Evolutionary conservation across 2,888 invertebrate species (phyloP), one percentile per base, ranked within the genome.

Genomic region (Troides oblongomaculatus): DNA sequence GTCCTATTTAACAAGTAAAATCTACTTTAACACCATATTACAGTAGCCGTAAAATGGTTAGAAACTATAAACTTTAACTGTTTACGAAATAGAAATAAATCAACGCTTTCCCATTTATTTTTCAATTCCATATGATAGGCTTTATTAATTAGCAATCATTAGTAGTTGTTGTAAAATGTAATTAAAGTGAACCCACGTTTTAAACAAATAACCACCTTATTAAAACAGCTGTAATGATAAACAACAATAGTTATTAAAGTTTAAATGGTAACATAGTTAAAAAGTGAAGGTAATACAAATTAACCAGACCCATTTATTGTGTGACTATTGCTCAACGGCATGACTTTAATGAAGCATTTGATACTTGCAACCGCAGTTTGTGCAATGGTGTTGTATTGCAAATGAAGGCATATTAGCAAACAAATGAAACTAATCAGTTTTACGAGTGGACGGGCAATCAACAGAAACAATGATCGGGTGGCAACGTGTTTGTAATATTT

Each of bases 291-390:
- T 59, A 53, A 53, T 66, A 59, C 36, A 66, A 66, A 60, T 43
- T 59, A 63, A 63, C 53, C 60, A 23, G 14, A 53, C 17, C 53
- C 53, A 63, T 63, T 60, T 63, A 59, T 66, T 23, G 66, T 39
- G 21, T 21, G 25, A 59, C 7, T 5, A 21, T 66, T 70, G 53
- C 70, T 53, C 50, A 70, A 70, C 61, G 56, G 59, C 36, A 58
- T 59, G 59, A 50, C 62, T 70, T 50, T 63, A 70, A 66, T 70
- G 66, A 70, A 66, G 63, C 66, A 63, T 70, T 63, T 66, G 62
- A 63, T 70, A 70, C 66, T 70, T 62, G 66, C 53, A 56, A 43
- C 59, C 66, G 50, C 66, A 63, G 61, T 62, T 70, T 70, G 66
- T 63, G 66, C 63, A 70, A 70, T 50, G 46, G 36, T 64, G 18